phyloP scores from a whole-genome alignment of 2,797 vertebrate species.

The Sorex maritimensis region DNA sequence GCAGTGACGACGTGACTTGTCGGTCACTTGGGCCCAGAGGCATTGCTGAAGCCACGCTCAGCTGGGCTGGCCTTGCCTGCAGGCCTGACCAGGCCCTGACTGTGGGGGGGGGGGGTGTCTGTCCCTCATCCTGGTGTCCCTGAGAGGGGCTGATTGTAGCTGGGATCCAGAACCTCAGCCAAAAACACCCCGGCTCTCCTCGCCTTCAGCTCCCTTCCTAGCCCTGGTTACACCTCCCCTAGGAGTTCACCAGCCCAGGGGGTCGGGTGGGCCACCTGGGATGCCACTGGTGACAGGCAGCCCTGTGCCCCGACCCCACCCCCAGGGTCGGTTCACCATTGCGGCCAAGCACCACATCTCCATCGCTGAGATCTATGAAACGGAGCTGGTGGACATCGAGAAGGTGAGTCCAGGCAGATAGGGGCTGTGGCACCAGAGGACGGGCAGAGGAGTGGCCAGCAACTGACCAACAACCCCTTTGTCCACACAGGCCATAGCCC shows the following conservation, averaged over 20 bases:
- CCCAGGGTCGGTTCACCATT: constrained; percentile 96
- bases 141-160: too few relatives aligned
- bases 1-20: too few relatives aligned
- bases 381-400: constrained; percentile 96
- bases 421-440: accelerated
- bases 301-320: neutral
- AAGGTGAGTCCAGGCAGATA: constrained; percentile 90
- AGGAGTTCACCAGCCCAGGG: neutral
- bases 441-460: neutral
- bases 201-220: too few relatives aligned
- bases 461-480: accelerated
- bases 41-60: neutral
- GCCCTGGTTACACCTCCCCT: too few relatives aligned
- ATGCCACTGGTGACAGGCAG: accelerated
- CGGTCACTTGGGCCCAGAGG: too few relatives aligned
- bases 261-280: accelerated
- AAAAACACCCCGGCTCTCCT: neutral
- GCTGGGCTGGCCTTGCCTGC: too few relatives aligned
- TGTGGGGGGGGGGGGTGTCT: too few relatives aligned
- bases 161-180: too few relatives aligned
- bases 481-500: constrained; percentile 94
- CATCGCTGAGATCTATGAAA: constrained; percentile 97
- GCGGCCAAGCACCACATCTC: constrained; percentile 97
- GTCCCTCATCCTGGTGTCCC: too few relatives aligned
- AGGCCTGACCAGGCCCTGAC: too few relatives aligned